Evolutionary conservation across 1,140 invertebrate genomes (phyloP).

Genomic region (Drosophila suzukii): DNA sequence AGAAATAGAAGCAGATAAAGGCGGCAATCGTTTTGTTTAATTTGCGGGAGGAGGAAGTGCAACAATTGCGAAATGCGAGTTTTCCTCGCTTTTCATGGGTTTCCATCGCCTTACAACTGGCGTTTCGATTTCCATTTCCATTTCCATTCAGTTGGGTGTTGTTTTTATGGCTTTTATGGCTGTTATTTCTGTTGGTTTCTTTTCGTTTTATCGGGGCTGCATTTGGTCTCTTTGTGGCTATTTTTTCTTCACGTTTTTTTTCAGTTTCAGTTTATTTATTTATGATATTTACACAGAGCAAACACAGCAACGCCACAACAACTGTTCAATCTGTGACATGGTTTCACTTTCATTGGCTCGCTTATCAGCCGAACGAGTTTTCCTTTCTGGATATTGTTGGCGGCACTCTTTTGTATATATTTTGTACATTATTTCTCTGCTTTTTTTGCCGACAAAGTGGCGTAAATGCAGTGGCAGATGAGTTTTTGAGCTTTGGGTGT

Average conservation of each 20-base stretch:
- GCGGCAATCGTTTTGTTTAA: conserved; percentile 6
- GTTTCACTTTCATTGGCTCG: conserved; percentile 50
- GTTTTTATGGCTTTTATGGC: conserved; percentile 18
- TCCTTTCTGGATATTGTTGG: conserved; percentile 15
- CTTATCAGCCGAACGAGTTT: conserved; percentile 50
- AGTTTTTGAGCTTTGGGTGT: conserved; percentile 16
- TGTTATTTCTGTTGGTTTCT: conserved; percentile 16
- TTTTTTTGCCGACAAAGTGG: conserved; percentile 32
- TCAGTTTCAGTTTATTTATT: conserved; percentile 28
- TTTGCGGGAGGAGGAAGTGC: conserved; percentile 25
- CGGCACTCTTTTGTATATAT: conserved; percentile 8
- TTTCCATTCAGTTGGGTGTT: conserved; percentile 15
- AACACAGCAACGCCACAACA: conserved; percentile 15
- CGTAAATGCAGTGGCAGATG: conserved; percentile 50
- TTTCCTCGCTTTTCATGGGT: conserved; percentile 1
- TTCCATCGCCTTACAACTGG: conserved; percentile 2
- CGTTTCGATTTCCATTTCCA: conserved; percentile 4
- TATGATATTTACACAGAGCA: conserved; percentile 45
- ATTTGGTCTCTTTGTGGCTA: conserved; percentile 8
- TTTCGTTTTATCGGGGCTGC: neutral
- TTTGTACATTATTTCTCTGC: neutral
- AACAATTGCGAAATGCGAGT: conserved; percentile 24
- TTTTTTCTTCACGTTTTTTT: conserved; percentile 2
- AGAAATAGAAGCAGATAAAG: conserved; percentile 1
- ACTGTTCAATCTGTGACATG: conserved; percentile 42